phyloP scores from a whole-genome alignment of 2,888 invertebrate species.

The Augochlorella aurata region DNA sequence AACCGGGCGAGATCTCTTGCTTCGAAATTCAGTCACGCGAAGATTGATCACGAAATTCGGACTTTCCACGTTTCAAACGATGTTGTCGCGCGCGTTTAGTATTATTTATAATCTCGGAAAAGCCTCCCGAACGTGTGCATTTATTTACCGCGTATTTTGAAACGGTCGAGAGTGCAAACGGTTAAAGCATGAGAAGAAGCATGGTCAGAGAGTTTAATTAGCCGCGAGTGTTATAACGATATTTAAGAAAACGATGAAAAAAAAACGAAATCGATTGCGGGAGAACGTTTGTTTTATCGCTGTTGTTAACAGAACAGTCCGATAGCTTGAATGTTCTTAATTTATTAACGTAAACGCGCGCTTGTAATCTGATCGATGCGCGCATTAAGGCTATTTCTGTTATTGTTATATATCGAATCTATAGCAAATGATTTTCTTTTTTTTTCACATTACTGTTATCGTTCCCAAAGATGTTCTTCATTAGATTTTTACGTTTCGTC shows the following conservation, averaged over 20 bases:
- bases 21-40: neutral
- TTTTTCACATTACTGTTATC: slow-evolving; percentile 53
- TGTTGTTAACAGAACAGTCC: slow-evolving; percentile 60
- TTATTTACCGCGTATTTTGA: neutral
- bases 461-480: slow-evolving; percentile 59
- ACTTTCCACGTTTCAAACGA: neutral
- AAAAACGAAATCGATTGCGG: slow-evolving; percentile 11
- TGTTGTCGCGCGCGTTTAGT: slow-evolving; percentile 26
- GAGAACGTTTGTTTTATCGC: slow-evolving; percentile 42
- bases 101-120: neutral
- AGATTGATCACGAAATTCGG: neutral
- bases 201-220: slow-evolving; percentile 10
- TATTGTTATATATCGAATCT: slow-evolving; percentile 55
- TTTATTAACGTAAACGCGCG: slow-evolving; percentile 43
- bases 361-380: slow-evolving; percentile 30
- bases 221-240: slow-evolving; percentile 25
- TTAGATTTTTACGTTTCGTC: slow-evolving; percentile 49
- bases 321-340: slow-evolving; percentile 52
- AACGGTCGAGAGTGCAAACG: slow-evolving; percentile 35
- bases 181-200: slow-evolving; percentile 35
- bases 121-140: slow-evolving; percentile 3
- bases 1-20: too few relatives aligned
- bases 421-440: slow-evolving; percentile 36
- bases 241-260: neutral
- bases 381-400: slow-evolving; percentile 51